Base-by-base conservation (phyloP, 2,797 vertebrate species). In the Fratercula arctica region DNA sequence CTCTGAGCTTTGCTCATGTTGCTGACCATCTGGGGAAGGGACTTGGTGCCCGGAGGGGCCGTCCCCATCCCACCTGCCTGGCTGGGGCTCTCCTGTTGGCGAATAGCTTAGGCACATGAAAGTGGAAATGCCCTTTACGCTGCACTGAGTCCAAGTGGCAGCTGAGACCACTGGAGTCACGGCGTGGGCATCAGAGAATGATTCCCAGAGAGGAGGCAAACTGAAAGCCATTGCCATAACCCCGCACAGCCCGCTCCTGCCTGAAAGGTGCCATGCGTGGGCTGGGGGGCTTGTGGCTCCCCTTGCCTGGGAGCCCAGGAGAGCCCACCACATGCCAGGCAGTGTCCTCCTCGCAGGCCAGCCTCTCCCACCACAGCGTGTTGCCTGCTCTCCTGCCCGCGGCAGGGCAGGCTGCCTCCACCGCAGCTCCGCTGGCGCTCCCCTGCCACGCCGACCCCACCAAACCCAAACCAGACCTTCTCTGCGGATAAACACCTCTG, bases 211-310 rank as follows among this genome's bases (percentile, higher is more conserved):
- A 31, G 50, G 33, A 85, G 39, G n/a, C 0, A 1, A 11, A 2
- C 43, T 21, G 56, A 11, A 45, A 80, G 39, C 14, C 23, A 3
- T 8, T 28, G 9, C 50, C 28, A 19, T 10, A 28, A 6, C 54
- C 10, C 78, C 6, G 2, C 29, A 26, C 37, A 76, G 33, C 37
- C 43, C 2, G 13, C 12, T 26, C 17, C 56, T 4, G 3, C 14
- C 59, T 6, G 8, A 11, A 20, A 37, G 41, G 17, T 33, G 64
- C 50, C 12, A 0, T 0, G 7, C 0, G 5, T 1, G 6, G 17
- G 29, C 41, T 2, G 28, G 8, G 8, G 37, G 25, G 12, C 21
- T 12, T 2, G 10, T 46, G 64, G 28, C 4, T 17, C 11, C 46
- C 14, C n/a, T 45, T 18, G 54, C 56, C 26, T 17, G 31, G 43